Evolutionary conservation across 2,113 vertebrate species (phyloP), one percentile per base, ranked within the genome.

Genomic region (Bubo blakistoni): DNA sequence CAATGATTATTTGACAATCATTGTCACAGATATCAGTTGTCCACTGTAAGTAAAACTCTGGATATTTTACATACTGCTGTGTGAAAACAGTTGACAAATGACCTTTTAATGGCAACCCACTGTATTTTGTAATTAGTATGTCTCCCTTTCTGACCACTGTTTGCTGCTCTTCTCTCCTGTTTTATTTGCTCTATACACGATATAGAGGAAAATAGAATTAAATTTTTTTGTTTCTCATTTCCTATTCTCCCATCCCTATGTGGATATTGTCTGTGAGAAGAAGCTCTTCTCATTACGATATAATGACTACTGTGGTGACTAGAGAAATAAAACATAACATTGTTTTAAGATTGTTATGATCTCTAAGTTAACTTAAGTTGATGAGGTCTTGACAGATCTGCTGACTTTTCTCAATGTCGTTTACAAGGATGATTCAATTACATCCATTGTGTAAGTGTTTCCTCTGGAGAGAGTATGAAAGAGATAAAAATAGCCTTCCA

Each of bases 361-460:
- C 52, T 66, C 57, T 80, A 91, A 58, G 62, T 55, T 94, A 72
- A 82, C 47, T 40, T 44, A 86, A 74, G 40, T 74, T 70, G 76
- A 95, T 88, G 51, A 95, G 55, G 49, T 94, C 25, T 25, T 92
- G 89, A 84, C 54, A 92, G 59, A 88, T 63, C 71, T 89, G 47
- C 70, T 92, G 83, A 89, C 44, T 89, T 96, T 97, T 91, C 65
- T 80, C 42, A 74, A 42, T 71, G 62, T 34, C 77, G 36, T 93
- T 96, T 94, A 55, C 69, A 71, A 72, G 32, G 55, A 42, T 79
- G 49, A 85, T 92, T 92, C 49, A 91, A 90, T 94, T 92, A 55
- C 51, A 44, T 40, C 12, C 80, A 74, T 66, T 79, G n/a, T 77
- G 18, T 49, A 67, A 82, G 4, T 70, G 32, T 57, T 95, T 90